Evolutionary conservation across 64 coral and sea anemone species (phyloP), one percentile per base, ranked within the genome.

Genomic region (Montipora foliosa): DNA sequence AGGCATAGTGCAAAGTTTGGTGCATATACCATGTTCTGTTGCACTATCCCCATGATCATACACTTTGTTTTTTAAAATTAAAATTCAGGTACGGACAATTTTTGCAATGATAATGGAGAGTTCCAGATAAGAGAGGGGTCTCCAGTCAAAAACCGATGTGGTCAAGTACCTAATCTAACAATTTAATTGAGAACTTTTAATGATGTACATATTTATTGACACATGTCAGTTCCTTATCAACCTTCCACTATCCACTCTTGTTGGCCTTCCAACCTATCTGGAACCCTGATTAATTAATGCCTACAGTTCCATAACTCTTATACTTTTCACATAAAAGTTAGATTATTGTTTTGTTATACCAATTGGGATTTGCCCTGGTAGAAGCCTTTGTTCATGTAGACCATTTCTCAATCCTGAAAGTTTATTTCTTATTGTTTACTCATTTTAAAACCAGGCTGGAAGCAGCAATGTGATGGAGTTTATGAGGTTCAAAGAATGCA

Each of bases 1-100:
- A 74, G 87, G 19, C 87, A 89, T 55, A 89, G 87, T 89, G 87
- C 87, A 16, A 89, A 89, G 67, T 89, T 52, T 89, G 57, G 80
- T 59, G 80, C 51, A 22, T 83, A 83, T n/a, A 83, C 80, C 45
- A 15, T 83, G 37, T 83, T 89, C 47, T 52, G 52, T 44, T 89
- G 70, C 53, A 75, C 67, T 51, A 49, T 74, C 68, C 87, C 69
- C 24, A 47, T 52, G 55, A 89, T 89, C 47, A 76, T 75, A 8
- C 87, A 89, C 52, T 89, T 89, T 72, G 71, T 72, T 19, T 46
- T 89, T 25, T 25, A 25, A 25, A 25, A 25, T 25, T 25, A 25
- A 25, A 49, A 55, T 89, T 75, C 87, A 89, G 70, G 87, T 89
- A 53, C 21, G 24, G 19, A 13, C 19, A 24, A 46, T 44, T 67